Evolutionary conservation across 2,113 vertebrate genomes (phyloP), one percentile per base, ranked within the genome.

Genomic region (Albula glossodonta): DNA sequence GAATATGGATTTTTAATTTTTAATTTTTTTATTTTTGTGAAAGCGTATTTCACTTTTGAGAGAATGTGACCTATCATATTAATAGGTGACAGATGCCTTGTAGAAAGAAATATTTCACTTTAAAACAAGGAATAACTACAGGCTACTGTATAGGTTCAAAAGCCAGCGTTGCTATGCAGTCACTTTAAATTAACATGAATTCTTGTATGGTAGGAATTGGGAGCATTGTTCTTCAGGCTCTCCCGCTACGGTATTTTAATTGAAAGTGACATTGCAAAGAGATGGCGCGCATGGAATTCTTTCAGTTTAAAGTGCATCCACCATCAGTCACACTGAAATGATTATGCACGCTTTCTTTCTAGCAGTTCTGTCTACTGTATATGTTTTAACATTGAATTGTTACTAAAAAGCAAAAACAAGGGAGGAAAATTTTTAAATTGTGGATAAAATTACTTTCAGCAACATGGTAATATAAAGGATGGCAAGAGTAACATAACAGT

Each of bases 201-300:
- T 74, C n/a, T 74, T 8, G 70, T 31, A 74, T 5, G 5, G 70
- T 31, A 31, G 9, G 4, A 74, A 74, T 31, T 7, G 63, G 0
- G 70, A 74, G 70, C 70, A 51, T 81, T 81, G 48, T 81, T 51
- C 51, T 81, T 22, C 78, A 51, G 78, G 19, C 50, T 80, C 50
- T 80, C 78, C 13, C 78, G 15, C 9, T 4, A 11, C 50, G 5
- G 17, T 22, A 9, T 5, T 66, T 81, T 52, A 53, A 81, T 52
- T 81, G 51, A n/a, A 81, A 51, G 9, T 81, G 80, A 81, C 80
- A 81, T n/a, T 2, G 19, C 78, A 22, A 22, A 81, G 51, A 10
- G 22, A 51, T 22, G 80, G 51, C 25, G 80, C 53, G 70, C 70
- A 19, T 25, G 70, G 70, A 74, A 74, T 74, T 74, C 19, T 74